Percentiles rank a stretch among this genome's conserved stretches.
These are phyloP conservation scores for Myotis findleyi DNA, from an alignment of 2,797 vertebrate species.

Conservation along the genomic window DNA sequence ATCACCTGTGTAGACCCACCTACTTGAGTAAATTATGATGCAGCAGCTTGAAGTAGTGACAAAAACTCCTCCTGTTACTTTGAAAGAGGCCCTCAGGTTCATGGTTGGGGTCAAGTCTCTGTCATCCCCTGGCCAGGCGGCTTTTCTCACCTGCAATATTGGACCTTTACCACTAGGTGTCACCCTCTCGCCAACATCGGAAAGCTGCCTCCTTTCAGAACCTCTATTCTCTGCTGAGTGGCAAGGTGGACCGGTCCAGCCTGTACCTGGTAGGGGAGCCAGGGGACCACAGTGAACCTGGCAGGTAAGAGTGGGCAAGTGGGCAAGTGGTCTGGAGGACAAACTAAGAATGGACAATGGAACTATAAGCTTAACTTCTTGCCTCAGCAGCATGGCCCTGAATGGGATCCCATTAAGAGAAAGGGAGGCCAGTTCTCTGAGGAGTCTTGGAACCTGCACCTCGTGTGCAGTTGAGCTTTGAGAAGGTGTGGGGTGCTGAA, in stretches of 20 bases:
- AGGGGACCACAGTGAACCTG: slow-evolving; percentile 80
- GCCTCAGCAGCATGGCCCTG: neutral
- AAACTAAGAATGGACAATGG: neutral
- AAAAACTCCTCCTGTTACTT: neutral
- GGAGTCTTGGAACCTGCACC: neutral
- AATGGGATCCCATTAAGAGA: neutral
- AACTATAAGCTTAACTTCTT: neutral
- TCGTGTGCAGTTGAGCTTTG: neutral
- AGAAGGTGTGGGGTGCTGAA: neutral
- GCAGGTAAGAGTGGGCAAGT: slow-evolving; percentile 86
- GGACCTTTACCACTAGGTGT: slow-evolving; percentile 90
- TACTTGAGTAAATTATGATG: neutral
- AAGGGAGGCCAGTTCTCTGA: neutral
- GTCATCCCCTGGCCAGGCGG: neutral
- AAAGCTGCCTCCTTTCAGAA: slow-evolving; percentile 94
- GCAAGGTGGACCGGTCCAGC: slow-evolving; percentile 91
- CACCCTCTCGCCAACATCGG: slow-evolving; percentile 92
- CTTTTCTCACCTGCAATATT: slow-evolving; percentile 77
- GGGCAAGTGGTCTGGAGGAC: neutral
- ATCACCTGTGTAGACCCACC: neutral
- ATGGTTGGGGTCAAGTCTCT: neutral
- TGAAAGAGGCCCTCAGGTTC: neutral
- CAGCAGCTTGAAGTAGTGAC: neutral
- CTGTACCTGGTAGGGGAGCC: slow-evolving; percentile 90
- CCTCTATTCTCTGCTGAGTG: slow-evolving; percentile 89